Conservation (phyloP, 2,888 invertebrate species). For the Euplexia lucipara region DNA sequence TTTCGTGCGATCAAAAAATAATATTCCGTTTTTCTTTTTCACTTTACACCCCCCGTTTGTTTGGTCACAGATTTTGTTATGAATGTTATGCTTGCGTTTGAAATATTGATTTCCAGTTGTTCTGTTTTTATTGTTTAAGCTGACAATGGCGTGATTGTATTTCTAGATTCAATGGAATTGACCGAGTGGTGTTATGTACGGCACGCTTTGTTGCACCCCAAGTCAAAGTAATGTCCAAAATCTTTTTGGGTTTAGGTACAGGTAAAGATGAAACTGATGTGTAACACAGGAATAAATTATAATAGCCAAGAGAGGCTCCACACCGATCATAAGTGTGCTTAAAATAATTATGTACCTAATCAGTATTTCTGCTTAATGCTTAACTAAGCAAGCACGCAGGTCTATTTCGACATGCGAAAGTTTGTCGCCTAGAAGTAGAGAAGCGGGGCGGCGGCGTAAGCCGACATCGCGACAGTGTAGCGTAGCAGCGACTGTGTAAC, state of each 20-base stretch:
- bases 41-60: constrained; percentile 70
- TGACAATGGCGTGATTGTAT: constrained; percentile 24
- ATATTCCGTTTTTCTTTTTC: constrained; percentile 75
- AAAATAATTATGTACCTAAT: too few species aligned
- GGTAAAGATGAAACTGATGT: too few species aligned
- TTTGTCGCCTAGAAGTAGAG: too few species aligned
- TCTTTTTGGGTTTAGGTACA: neutral
- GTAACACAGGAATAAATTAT: neutral
- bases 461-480: neutral
- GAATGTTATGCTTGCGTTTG: constrained; percentile 58
- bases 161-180: constrained; percentile 19
- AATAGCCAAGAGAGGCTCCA: too few species aligned
- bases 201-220: neutral
- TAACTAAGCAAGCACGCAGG: too few species aligned
- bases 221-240: neutral
- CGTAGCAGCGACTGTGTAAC: neutral
- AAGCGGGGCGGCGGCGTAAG: neutral
- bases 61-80: constrained; percentile 63
- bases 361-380: too few species aligned
- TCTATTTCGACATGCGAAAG: too few species aligned
- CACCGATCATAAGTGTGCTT: neutral
- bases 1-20: constrained; percentile 76
- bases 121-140: constrained; percentile 28
- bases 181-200: neutral
- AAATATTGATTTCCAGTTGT: constrained; percentile 56